Evolutionary conservation across 2,113 vertebrate genomes (phyloP), one percentile per base, ranked within the genome.

Genomic region (Amphiprion ocellaris): DNA sequence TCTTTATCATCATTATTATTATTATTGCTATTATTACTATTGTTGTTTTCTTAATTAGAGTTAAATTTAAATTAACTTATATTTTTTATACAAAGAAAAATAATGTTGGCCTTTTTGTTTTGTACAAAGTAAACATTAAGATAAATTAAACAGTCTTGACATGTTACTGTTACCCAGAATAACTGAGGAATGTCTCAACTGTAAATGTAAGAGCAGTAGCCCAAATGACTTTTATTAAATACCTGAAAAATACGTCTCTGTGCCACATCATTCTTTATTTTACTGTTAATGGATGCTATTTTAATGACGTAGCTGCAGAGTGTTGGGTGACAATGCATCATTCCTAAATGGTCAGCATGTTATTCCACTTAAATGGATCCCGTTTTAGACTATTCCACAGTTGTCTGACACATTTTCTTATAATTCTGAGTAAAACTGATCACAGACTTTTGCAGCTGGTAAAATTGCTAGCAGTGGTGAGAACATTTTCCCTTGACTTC

Each of bases 61-160:
- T 94, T 94, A 53, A 87, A 94, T 94, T 95, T 94, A 95, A 95
- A 95, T 95, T 95, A 95, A 95, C 94, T 95, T 95, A 95, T 95
- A 95, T 95, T 95, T 95, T 95, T 95, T 95, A 95, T 95, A 95
- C 94, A 93, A 92, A 93, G 86, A 93, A 87, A 87, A 92, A 87
- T 90, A 91, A 90, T 89, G 88, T 92, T 94, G 92, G 92, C 92
- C 92, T 89, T 94, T 94, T 94, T 92, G 90, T 94, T 95, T 94
- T 95, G 93, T 95, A 94, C 89, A 94, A 93, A 94, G 90, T 94
- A 93, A 94, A 92, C 87, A 90, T 91, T 87, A 86, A 90, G 82
- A 90, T 89, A 89, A 94, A 89, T 90, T 84, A 88, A 93, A 92
- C 39, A 83, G 91, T 94, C 86, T 92, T 88, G 91, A 94, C 93